Evolutionary conservation across 2,797 vertebrate genomes (phyloP).

Genomic region (Muscicapa striata): DNA sequence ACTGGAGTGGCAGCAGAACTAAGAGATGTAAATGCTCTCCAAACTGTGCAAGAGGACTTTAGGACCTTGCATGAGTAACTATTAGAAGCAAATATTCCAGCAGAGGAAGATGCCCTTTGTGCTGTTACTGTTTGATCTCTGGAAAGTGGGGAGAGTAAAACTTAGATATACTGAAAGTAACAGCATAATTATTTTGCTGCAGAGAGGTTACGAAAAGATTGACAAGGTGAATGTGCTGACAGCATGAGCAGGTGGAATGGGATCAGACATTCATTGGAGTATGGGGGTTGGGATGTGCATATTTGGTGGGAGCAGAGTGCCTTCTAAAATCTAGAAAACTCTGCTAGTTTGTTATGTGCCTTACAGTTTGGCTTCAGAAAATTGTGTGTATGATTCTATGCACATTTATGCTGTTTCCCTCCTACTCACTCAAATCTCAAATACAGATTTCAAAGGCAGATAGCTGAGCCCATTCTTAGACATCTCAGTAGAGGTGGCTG

Average conservation of each 20-base stretch:
- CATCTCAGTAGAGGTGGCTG: not conserved
- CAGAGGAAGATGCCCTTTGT: slow-evolving; percentile 6
- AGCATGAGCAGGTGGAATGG: slow-evolving; percentile 6
- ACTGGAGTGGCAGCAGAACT: slow-evolving; percentile 52
- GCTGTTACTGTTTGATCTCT: slow-evolving; percentile 30
- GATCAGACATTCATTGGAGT: not conserved
- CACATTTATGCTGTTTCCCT: not conserved
- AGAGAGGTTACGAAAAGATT: slow-evolving; percentile 1
- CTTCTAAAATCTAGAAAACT: not conserved
- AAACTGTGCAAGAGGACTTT: slow-evolving; percentile 44
- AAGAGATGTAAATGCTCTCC: slow-evolving; percentile 40
- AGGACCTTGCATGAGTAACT: slow-evolving; percentile 32
- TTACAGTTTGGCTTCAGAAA: not conserved
- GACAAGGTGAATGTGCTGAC: not conserved
- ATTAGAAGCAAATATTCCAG: slow-evolving; percentile 33
- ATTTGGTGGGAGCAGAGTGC: not conserved
- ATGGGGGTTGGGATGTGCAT: not conserved
- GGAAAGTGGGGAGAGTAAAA: not conserved
- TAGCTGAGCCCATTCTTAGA: not conserved
- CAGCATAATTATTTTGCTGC: slow-evolving; percentile 23
- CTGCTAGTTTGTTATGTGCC: not conserved
- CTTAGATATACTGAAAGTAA: not conserved
- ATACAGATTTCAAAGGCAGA: not conserved
- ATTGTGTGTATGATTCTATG: not conserved
- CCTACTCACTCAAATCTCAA: not conserved